Conservation (phyloP, 1,140 invertebrate species). For the Zaprionus capensis region DNA sequence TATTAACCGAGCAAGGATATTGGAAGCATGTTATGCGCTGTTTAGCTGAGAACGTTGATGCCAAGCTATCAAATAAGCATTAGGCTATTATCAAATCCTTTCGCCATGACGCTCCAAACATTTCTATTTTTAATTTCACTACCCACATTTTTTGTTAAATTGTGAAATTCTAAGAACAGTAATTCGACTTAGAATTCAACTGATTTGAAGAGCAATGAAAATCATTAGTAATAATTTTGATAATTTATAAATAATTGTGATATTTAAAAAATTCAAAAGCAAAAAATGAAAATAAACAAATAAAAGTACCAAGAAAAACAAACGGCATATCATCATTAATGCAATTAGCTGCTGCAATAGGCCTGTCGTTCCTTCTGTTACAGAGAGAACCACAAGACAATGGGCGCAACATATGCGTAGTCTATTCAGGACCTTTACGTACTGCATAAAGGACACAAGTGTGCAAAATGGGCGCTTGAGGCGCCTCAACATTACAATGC, state of each 20-base stretch:
- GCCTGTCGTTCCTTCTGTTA: conserved; percentile 12
- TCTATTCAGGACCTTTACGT: conserved; percentile 15
- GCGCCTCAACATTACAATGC: conserved; percentile 51
- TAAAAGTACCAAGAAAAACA: background rate
- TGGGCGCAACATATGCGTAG: conserved; percentile 29
- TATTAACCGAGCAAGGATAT: background rate
- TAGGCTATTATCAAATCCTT: too few species aligned
- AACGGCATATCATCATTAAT: background rate
- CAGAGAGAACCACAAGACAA: conserved; percentile 15
- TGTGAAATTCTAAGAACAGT: too few species aligned
- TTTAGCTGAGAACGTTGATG: too few species aligned
- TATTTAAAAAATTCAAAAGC: background rate
- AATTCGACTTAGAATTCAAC: too few species aligned
- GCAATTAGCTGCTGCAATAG: background rate
- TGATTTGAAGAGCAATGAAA: background rate
- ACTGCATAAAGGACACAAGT: conserved; percentile 65
- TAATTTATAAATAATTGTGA: background rate
- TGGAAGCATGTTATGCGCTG: background rate
- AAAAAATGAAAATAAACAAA: background rate
- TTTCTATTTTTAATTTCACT: too few species aligned
- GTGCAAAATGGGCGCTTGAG: conserved; percentile 64
- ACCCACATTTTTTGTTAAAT: too few species aligned
- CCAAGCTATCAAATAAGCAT: too few species aligned
- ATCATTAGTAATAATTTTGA: background rate
- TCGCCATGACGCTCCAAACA: too few species aligned